These are phyloP conservation scores for Latrodectus geometricus DNA, from an alignment of 1,140 invertebrate species.

Conservation along the genomic window DNA sequence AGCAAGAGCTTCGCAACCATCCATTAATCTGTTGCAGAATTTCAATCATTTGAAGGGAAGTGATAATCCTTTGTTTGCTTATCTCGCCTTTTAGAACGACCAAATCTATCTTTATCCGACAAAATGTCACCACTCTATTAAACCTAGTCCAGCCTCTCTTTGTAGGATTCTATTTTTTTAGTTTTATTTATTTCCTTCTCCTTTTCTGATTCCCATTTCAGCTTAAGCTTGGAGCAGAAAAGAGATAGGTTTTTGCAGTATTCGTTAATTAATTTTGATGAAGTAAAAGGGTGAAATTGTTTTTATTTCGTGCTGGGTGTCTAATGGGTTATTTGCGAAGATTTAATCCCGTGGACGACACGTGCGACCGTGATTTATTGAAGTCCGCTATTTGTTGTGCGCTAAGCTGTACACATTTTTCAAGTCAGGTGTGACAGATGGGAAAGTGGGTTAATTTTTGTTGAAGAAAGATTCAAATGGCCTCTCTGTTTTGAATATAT, in stretches of 20 bases:
- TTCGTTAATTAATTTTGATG: constrained; percentile 14
- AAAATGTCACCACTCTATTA: constrained; percentile 40
- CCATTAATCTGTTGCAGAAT: constrained; percentile 46
- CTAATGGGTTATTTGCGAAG: not conserved
- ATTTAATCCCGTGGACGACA: not conserved
- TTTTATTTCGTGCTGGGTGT: not conserved
- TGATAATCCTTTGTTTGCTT: constrained; percentile 51
- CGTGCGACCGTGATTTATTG: not conserved
- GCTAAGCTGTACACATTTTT: not conserved
- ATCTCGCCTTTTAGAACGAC: constrained; percentile 8
- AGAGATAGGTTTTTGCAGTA: constrained; percentile 1
- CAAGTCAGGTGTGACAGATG: not conserved
- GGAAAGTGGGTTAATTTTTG: not conserved
- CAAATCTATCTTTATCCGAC: constrained; percentile 38
- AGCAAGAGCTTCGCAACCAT: not conserved
- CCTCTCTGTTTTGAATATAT: too few relatives aligned
- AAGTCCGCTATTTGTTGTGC: not conserved
- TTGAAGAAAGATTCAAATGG: not conserved
- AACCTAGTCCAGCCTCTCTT: not conserved
- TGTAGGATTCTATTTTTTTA: not conserved
- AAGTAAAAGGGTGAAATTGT: constrained; percentile 1
- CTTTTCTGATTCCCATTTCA: not conserved
- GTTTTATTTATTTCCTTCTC: not conserved
- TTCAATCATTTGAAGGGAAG: constrained; percentile 22
- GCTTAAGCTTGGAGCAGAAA: not conserved